A percentile compares a stretch with the other conserved stretches of the same genome.
Evolutionary conservation across 2,113 vertebrate species (phyloP).

Genomic region (Mastomys natalensis): DNA sequence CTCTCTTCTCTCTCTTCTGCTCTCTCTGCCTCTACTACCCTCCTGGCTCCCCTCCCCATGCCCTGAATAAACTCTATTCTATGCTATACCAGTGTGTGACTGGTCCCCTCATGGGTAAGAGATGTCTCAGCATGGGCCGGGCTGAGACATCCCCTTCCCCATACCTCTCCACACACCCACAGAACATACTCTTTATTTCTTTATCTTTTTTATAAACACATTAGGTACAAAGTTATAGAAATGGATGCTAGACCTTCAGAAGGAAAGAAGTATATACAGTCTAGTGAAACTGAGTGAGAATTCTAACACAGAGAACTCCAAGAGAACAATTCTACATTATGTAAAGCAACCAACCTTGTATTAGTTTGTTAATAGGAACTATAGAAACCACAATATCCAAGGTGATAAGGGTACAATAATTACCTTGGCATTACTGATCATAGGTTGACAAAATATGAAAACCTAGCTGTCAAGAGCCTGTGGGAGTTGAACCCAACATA

Average conservation of each 20-base stretch:
- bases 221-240: not conserved
- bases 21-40: too few relatives aligned
- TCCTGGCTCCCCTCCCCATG: too few relatives aligned
- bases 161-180: too few relatives aligned
- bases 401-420: not conserved
- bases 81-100: too few relatives aligned
- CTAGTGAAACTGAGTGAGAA: not conserved
- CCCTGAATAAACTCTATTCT: too few relatives aligned
- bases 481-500: not conserved
- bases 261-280: not conserved
- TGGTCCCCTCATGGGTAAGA: too few relatives aligned
- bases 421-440: not conserved
- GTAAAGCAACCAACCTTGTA: slow-evolving; percentile 2
- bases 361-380: not conserved
- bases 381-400: not conserved
- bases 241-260: not conserved
- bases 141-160: too few relatives aligned
- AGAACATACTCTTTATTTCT: too few relatives aligned
- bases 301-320: not conserved
- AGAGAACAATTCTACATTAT: not conserved
- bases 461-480: not conserved
- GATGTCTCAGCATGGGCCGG: too few relatives aligned
- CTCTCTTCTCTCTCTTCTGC: too few relatives aligned
- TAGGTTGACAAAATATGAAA: not conserved
- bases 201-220: too few relatives aligned